Evolutionary conservation across 2,797 vertebrate genomes (phyloP).

Genomic region (Acrossocheilus wenchowensis): DNA sequence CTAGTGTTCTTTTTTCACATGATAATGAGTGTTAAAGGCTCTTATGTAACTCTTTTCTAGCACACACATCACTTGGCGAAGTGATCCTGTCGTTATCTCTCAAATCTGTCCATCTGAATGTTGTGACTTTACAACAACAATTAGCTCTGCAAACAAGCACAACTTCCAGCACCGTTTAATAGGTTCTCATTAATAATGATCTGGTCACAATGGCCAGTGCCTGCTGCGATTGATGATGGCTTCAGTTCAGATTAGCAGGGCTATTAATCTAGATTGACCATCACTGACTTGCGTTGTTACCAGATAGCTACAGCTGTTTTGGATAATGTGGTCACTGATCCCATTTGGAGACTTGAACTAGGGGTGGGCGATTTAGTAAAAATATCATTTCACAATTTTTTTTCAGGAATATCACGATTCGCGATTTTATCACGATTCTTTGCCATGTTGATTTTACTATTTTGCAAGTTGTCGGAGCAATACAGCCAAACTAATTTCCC

Average conservation of each 20-base stretch:
- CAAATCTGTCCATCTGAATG: neutral
- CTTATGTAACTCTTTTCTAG: slow-evolving; percentile 10
- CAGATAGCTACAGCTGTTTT: neutral
- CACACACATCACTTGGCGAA: neutral
- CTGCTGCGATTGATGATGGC: neutral
- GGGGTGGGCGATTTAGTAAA: too few species aligned
- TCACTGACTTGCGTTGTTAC: neutral
- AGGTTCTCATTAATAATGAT: slow-evolving; percentile 7
- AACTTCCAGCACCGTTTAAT: neutral
- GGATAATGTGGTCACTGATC: neutral
- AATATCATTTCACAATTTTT: too few species aligned
- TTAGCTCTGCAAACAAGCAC: neutral
- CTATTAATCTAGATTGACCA: slow-evolving; percentile 2
- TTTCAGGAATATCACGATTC: too few species aligned
- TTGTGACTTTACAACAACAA: slow-evolving; percentile 14
- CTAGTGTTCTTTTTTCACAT: neutral
- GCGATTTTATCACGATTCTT: too few species aligned
- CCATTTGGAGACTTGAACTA: neutral
- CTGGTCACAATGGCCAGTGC: neutral
- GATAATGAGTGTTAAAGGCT: neutral
- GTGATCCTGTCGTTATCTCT: neutral
- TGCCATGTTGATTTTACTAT: too few species aligned
- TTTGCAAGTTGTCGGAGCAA: too few species aligned
- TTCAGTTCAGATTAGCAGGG: slow-evolving; percentile 11
- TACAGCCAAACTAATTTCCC: too few species aligned